Evolutionary conservation across 2,113 vertebrate species (phyloP), one percentile per base, ranked within the genome.

Genomic region (Piprites chloris): DNA sequence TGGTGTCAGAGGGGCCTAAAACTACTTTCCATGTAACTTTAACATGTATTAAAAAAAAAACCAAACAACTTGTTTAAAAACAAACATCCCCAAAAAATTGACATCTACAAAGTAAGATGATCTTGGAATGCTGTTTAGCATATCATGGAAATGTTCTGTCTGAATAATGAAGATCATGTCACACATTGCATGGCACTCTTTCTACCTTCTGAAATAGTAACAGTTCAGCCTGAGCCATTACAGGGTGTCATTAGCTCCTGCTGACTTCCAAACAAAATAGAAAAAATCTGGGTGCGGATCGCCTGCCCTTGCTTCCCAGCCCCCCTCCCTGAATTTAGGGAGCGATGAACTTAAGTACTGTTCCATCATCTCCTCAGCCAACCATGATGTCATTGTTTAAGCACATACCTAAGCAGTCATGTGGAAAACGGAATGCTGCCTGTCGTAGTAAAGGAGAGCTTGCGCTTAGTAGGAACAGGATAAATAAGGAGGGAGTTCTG

Each of bases 141-240:
- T 2, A 1, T 32, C 24, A 7, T 30, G 21, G 66, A 76, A 87
- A 50, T 0, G 0, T 42, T 91, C 81, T 37, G 24, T 28, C 9
- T 26, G 72, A 33, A 30, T 49, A 72, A 52, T 28, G 37, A 39
- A 23, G 47, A 8, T 18, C 0, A 0, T 37, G 9, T 56, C 21
- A 5, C 4, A 1, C 12, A 33, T 35, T 2, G 21, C 9, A 10
- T 47, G 61, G 17, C 15, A 6, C 17, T 62, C 17, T 62, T 85
- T 53, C 35, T 32, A 1, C 65, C 35, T 66, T 62, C 61, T 30
- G 56, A 6, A 56, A 11, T 5, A 35, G 58, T 0, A 0, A 3
- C 0, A 2, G 37, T 28, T 83, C 41, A 32, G 28, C 23, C 44
- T n/a, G 15, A 75, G n/a, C n/a, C 9, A 0, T 84, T 47, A 12